Base-by-base conservation (phyloP, 92 coral and sea anemone genomes). In the Epizoanthus illoricatus region DNA sequence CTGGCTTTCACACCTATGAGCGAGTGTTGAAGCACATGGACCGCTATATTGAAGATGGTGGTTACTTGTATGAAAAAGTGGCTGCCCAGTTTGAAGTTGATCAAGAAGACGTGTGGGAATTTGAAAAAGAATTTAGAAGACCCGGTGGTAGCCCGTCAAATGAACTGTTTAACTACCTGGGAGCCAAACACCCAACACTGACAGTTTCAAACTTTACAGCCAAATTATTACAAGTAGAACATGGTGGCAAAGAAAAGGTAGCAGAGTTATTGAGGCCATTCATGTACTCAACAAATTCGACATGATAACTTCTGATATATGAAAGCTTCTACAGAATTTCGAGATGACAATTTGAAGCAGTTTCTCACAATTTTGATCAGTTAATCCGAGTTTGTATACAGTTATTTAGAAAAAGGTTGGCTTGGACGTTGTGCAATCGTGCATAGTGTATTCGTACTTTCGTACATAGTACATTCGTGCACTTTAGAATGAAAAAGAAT, bases 1-100 rank as follows among this genome's bases (percentile, higher is more conserved):
- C 42, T 36, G 75, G 75, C 75, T 49, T 73, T 11, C 17, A 61
- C 39, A 73, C 85, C 9, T 85, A 66, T 36, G 58, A 79, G 1
- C 52, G 17, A 24, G 85, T 85, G n/a, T 65, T 75, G 80, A 85
- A 85, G 36, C 80, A 83, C 33, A 57, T 85, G 41, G 88, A 85
- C 88, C 81, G 42, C 18, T 9, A 56, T 57, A 67, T 24, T 10
- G 74, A 70, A 10, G n/a, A 56, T 56, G 68, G 68, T 16, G 63
- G 80, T 16, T 57, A 61, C n/a, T 23, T 57, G 21, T 75, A 55
- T 24, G 54, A 56, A 61, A 41, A 75, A 40, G 81, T 75, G 7
- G 81, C 81, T 13, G n/a, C 1, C 4, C 52, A 75, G 81, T 75
- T 75, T 56, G 67, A 19, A 43, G 4, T 57, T 8, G 81, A 75